A percentile compares a stretch with the other conserved stretches of the same genome.
Conservation (phyloP, 1,140 invertebrate species). For the Scaptomyza montana region DNA sequence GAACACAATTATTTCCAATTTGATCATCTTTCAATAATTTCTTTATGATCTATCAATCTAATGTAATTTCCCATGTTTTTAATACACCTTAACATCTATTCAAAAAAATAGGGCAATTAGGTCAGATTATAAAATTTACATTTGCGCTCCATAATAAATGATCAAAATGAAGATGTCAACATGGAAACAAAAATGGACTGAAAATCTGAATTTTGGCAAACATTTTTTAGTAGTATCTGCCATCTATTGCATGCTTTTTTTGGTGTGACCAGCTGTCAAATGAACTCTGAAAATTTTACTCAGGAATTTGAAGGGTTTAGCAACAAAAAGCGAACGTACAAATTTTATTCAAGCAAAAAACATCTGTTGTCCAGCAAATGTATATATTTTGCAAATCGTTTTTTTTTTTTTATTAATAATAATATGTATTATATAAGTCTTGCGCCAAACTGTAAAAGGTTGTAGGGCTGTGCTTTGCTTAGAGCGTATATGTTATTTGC, state of each 20-base stretch:
- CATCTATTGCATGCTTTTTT: background rate
- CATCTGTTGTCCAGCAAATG: slow-evolving; percentile 28
- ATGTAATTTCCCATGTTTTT: too few species aligned
- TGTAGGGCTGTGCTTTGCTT: slow-evolving; percentile 14
- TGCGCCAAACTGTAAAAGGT: slow-evolving; percentile 1
- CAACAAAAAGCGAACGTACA: slow-evolving; percentile 1
- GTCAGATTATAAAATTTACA: slow-evolving; percentile 18
- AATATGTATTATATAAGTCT: slow-evolving; percentile 39
- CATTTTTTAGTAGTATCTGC: background rate
- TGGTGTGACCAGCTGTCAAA: slow-evolving; percentile 6
- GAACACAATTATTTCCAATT: too few species aligned
- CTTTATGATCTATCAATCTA: background rate
- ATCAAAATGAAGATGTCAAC: slow-evolving; percentile 15
- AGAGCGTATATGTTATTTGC: slow-evolving; percentile 15
- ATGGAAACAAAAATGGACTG: background rate
- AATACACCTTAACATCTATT: background rate
- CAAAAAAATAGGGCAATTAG: slow-evolving; percentile 1
- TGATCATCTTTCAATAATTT: background rate
- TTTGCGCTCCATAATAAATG: slow-evolving; percentile 17
- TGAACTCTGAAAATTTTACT: slow-evolving; percentile 27
- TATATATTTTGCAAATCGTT: slow-evolving; percentile 12
- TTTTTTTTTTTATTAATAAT: slow-evolving; percentile 1
- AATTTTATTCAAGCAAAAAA: slow-evolving; percentile 14
- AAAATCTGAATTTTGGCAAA: slow-evolving; percentile 3
- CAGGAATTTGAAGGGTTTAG: slow-evolving; percentile 39